Evolutionary conservation across 2,113 vertebrate species (phyloP), one percentile per base, ranked within the genome.

Genomic region (Grantiella picta): DNA sequence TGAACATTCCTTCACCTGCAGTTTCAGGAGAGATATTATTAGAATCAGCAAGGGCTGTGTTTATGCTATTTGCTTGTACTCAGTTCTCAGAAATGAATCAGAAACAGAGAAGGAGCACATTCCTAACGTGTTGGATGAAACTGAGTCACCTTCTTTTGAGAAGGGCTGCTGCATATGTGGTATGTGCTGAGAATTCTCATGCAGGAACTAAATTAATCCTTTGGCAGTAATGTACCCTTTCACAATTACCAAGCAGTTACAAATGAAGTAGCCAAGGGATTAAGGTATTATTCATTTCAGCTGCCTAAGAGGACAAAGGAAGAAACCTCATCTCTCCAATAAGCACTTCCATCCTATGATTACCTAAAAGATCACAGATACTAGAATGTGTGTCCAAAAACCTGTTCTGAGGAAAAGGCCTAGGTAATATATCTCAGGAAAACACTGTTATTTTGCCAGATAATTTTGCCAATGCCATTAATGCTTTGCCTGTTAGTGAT

Each of bases 271-370:
- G 76, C 86, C 63, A 53, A 71, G 63, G 88, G 69, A 95, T 97
- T 96, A 92, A 90, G 66, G 73, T 85, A 90, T 94, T 94, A 97
- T 52, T 97, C 94, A 94, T 96, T 97, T 96, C 70, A 96, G 61
- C 94, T 97, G 92, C 28, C 65, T 80, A 54, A 82, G 59, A 90
- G 35, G 88, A 91, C 38, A 92, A 69, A 92, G 92, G 54, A 88
- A 93, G 63, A 70, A 94, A 86, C 82, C 69, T 93, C 89, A 57
- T 80, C 60, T 96, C 95, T 96, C 70, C 83, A 70, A 60, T 33
- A 93, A 68, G 92, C 63, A 83, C 73, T 70, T 94, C 57, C 42
- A 86, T 77, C 66, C 70, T 56, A 44, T 65, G 66, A 85, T 83
- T 89, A n/a, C 70, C 64, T 83, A 63, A 81, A 87, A 93, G 71